phyloP scores from a whole-genome alignment of 2,797 vertebrate species.

The Darevskia nairensis region DNA sequence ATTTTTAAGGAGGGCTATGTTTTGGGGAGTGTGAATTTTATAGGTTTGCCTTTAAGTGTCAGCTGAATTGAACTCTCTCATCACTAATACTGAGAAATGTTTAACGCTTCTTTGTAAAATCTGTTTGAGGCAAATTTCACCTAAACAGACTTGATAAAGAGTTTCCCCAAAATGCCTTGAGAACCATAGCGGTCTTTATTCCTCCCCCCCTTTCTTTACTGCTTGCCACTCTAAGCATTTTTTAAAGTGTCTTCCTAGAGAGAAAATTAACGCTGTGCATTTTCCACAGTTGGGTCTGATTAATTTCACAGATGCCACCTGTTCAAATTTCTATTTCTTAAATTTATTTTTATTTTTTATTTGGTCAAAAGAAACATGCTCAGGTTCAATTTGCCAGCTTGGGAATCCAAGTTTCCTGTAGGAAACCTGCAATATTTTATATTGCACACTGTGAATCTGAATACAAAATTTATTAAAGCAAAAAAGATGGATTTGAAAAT shows the following conservation, averaged over 20 bases:
- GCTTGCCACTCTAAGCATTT: background rate
- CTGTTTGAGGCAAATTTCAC: too few relatives aligned
- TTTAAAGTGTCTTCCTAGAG: background rate
- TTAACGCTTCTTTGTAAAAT: background rate
- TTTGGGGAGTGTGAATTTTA: too few relatives aligned
- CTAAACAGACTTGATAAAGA: background rate
- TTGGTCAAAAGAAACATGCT: background rate
- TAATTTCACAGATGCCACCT: background rate
- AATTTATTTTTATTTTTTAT: background rate
- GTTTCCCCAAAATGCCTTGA: background rate
- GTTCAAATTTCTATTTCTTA: background rate
- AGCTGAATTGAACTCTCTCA: too few relatives aligned
- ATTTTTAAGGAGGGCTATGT: too few relatives aligned
- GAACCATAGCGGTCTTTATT: background rate
- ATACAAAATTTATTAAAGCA: background rate
- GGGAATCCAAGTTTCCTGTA: background rate
- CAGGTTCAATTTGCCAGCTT: background rate
- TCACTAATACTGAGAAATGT: background rate
- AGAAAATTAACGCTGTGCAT: background rate
- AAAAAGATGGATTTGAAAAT: background rate
- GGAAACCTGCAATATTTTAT: background rate
- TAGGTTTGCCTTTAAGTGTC: too few relatives aligned
- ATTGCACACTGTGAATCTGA: background rate
- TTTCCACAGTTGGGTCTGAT: background rate
- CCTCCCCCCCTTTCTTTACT: background rate